Conservation (phyloP, 1,140 invertebrate genomes). For the Ceratosolen fusciceps region DNA sequence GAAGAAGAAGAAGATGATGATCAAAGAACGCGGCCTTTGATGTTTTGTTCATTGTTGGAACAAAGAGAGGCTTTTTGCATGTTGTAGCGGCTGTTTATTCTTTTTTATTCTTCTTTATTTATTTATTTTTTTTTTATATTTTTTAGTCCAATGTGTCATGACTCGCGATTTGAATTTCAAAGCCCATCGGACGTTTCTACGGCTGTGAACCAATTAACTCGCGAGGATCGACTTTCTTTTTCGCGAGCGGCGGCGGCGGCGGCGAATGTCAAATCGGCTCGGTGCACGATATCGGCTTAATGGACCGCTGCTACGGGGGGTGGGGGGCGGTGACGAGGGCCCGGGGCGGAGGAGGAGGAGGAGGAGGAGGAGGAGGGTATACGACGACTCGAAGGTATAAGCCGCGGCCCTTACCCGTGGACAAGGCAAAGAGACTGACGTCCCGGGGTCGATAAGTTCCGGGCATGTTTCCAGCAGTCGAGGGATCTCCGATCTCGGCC, state of each 20-base stretch:
- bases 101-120: no score
- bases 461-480: slow-evolving; percentile 19
- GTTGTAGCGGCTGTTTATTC: background rate
- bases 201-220: background rate
- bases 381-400: background rate
- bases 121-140: no score
- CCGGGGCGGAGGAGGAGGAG: no score
- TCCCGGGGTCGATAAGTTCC: no score
- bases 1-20: no score
- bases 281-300: background rate
- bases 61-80: background rate
- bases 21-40: background rate
- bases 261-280: background rate
- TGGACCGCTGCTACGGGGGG: no score
- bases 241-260: background rate
- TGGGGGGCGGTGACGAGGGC: no score
- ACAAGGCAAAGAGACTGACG: no score
- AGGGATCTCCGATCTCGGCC: slow-evolving; percentile 10
- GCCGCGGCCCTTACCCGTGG: no score
- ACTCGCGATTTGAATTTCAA: slow-evolving; percentile 9
- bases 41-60: slow-evolving; percentile 26
- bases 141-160: slow-evolving; percentile 13
- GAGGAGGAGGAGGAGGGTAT: no score
- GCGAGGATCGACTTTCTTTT: background rate
- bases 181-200: background rate